These are phyloP conservation scores for Ernsta delagoae DNA, from an alignment of 2,888 invertebrate species.

Conservation along the genomic window DNA sequence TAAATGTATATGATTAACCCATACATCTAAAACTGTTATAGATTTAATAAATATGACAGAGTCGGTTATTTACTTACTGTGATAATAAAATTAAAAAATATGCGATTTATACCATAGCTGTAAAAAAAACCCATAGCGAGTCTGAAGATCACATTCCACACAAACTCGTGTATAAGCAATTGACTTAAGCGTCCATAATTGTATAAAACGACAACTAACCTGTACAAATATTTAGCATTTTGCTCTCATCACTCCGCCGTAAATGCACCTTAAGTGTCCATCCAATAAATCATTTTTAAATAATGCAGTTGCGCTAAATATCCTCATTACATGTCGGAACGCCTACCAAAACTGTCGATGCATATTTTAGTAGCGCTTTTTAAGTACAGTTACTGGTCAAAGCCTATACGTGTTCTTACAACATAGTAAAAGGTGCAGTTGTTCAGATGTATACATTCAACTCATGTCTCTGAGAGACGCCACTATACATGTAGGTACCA, in stretches of 20 bases:
- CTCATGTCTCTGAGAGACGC: slow-evolving; percentile 15
- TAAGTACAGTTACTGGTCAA: slow-evolving; percentile 62
- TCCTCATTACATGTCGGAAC: slow-evolving; percentile 73
- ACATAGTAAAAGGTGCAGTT: slow-evolving; percentile 15
- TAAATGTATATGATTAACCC: no score
- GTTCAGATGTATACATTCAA: not conserved
- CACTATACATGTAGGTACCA: no score
- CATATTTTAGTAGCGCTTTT: slow-evolving; percentile 70
- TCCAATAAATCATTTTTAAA: slow-evolving; percentile 70
- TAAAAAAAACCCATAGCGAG: no score
- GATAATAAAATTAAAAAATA: no score
- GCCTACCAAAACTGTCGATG: slow-evolving; percentile 73
- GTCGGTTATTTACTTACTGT: no score
- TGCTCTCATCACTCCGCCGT: slow-evolving; percentile 29
- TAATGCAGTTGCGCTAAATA: slow-evolving; percentile 68
- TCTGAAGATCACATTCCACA: not conserved
- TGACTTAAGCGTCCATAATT: slow-evolving; percentile 25
- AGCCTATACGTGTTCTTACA: slow-evolving; percentile 33
- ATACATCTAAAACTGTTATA: no score
- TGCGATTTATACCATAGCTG: no score
- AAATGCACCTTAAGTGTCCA: slow-evolving; percentile 38
- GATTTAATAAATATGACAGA: no score
- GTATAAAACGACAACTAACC: slow-evolving; percentile 25
- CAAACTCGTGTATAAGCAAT: slow-evolving; percentile 4
- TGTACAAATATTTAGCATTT: slow-evolving; percentile 34